Percentiles rank a stretch among this genome's conserved stretches.
These are phyloP conservation scores for Sapajus apella DNA, from an alignment of 2,113 vertebrate species.

Conservation along the genomic window DNA sequence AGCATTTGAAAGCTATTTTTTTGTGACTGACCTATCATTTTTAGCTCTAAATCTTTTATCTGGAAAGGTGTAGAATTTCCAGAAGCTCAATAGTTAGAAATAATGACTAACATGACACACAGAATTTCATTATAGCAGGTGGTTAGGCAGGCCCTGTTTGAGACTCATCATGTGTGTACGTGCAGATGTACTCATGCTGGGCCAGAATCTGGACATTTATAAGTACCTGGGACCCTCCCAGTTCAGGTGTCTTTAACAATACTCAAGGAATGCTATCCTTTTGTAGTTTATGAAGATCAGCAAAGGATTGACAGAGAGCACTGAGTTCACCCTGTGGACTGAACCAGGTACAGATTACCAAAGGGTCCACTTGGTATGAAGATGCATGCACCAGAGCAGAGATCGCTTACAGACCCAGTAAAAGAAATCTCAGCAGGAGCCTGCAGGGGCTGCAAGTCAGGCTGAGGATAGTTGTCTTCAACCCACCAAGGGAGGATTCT, in stretches of 20 bases:
- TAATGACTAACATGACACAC: background rate
- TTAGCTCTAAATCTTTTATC: constrained; percentile 39
- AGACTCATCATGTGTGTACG: background rate
- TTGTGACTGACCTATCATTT: background rate
- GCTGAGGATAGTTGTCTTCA: background rate
- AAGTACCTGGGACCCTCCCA: background rate
- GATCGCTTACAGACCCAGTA: background rate
- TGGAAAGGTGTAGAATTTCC: constrained; percentile 24
- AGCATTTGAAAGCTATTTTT: background rate
- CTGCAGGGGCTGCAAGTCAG: background rate
- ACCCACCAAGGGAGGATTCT: too few relatives aligned
- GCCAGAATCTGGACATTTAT: background rate
- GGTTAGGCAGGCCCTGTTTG: background rate
- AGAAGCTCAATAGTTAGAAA: background rate
- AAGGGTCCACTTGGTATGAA: background rate
- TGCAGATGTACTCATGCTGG: background rate
- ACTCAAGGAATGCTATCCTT: background rate
- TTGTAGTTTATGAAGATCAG: constrained; percentile 2
- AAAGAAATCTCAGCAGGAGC: background rate
- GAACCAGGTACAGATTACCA: background rate
- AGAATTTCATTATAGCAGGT: background rate
- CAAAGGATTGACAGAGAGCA: background rate
- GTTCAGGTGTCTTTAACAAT: background rate
- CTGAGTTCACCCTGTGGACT: background rate
- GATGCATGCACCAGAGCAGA: background rate